These are phyloP conservation scores for Parnassius glacialis DNA, from an alignment of 2,888 invertebrate genomes.

Conservation along the genomic window DNA sequence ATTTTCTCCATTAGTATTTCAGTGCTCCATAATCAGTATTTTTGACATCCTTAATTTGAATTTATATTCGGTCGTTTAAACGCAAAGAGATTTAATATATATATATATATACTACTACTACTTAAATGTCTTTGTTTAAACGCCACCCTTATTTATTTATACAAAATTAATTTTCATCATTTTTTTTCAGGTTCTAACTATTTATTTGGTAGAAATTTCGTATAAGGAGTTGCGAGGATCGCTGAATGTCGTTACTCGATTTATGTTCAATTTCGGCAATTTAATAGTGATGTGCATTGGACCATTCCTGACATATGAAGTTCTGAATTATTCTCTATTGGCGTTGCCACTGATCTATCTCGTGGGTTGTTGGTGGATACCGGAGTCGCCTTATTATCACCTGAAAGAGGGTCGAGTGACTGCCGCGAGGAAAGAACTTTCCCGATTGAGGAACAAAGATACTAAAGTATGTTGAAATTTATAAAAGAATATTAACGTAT, in stretches of 20 bases:
- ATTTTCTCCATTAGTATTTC: too few species aligned
- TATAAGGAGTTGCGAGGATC: conserved; percentile 67
- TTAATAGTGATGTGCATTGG: conserved; percentile 63
- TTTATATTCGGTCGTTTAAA: too few species aligned
- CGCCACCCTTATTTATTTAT: too few species aligned
- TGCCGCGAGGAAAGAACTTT: conserved; percentile 62
- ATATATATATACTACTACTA: too few species aligned
- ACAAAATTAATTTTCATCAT: not conserved
- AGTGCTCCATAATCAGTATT: too few species aligned
- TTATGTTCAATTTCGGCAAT: conserved; percentile 61
- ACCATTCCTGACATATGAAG: conserved; percentile 55
- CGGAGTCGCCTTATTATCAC: conserved; percentile 82
- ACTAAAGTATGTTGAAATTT: conserved; percentile 11
- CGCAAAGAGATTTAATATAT: too few species aligned
- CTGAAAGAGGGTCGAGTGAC: conserved; percentile 73
- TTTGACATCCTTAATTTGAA: too few species aligned
- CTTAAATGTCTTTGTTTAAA: too few species aligned
- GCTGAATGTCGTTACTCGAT: conserved; percentile 48
- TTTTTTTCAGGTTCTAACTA: conserved; percentile 55
- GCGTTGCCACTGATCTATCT: conserved; percentile 70
- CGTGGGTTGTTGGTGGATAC: conserved; percentile 73
- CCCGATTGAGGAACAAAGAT: conserved; percentile 52
- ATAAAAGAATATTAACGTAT: too few species aligned
- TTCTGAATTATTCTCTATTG: conserved; percentile 64
- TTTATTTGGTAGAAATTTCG: conserved; percentile 68